These are phyloP conservation scores for Lethrus apterus DNA, from an alignment of 1,140 invertebrate genomes.

Conservation along the genomic window DNA sequence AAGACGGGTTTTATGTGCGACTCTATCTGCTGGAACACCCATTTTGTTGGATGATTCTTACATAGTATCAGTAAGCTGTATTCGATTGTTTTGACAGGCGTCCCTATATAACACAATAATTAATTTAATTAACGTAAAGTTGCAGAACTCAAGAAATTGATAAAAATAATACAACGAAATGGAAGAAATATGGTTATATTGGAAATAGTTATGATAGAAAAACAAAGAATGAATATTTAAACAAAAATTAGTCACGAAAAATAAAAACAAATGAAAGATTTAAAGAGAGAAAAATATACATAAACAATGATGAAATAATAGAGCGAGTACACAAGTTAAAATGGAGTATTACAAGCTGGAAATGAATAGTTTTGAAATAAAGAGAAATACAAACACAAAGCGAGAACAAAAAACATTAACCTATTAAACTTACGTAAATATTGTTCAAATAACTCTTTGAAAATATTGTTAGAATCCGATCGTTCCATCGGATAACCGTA, in stretches of 20 bases:
- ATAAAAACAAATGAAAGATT: too few species aligned
- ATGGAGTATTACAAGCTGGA: too few species aligned
- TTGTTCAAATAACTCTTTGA: conserved; percentile 26
- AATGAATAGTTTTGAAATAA: too few species aligned
- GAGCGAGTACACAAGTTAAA: too few species aligned
- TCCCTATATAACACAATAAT: conserved; percentile 23
- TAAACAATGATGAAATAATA: too few species aligned
- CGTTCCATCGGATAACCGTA: conserved; percentile 29
- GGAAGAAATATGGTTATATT: not conserved
- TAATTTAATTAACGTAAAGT: conserved; percentile 2
- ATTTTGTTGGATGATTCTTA: conserved; percentile 26
- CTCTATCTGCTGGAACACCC: conserved; percentile 28
- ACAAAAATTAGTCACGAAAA: too few species aligned
- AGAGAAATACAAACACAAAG: too few species aligned
- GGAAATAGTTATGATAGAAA: not conserved
- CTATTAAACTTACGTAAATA: conserved; percentile 31
- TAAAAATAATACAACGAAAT: not conserved
- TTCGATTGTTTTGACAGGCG: conserved; percentile 20
- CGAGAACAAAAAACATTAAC: too few species aligned
- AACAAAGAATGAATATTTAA: too few species aligned
- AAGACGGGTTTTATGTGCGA: conserved; percentile 24
- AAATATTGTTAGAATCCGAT: conserved; percentile 26
- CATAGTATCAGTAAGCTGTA: conserved; percentile 25
- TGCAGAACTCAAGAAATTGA: not conserved
- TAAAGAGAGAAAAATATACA: too few species aligned